Evolutionary conservation across 2,888 invertebrate species (phyloP), one percentile per base, ranked within the genome.

Genomic region (Pristionchus exspectatus): DNA sequence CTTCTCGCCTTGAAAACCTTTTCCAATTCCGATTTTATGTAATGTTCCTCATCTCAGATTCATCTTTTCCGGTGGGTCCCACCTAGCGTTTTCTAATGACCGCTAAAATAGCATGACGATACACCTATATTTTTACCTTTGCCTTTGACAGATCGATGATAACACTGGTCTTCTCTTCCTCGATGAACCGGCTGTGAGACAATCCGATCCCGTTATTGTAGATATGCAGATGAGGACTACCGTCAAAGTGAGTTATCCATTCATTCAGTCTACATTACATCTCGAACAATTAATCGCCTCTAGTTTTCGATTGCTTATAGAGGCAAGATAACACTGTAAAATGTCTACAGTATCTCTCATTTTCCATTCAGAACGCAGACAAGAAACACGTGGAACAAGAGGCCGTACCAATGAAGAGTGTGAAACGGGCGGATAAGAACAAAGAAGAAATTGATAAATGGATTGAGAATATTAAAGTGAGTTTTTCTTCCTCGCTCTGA

Each of bases 151-250:
- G 93, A 92, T 93, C 59, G 95, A 95, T 66, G 95, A 95, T 83
- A 93, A 93, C 87, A 91, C 93, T 50, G 95, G 95, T 0, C 90
- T 95, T 54, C 91, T 92, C 0, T 91, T 92, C 14, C 90, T 95
- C 91, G 99, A 99, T 95, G 99, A 99, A 95, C 99, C 99, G 0
- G 97, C 98, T 72, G 97, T 98, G 0, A 97, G 97, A 93, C 99
- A 99, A 96, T 98, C 98, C 92, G 99, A 98, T 94, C 97, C 98
- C 0, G 97, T 98, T n/a, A 96, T 98, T 69, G 96, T 99, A 1
- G 98, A 98, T 94, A 96, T 99, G 92, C 98, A 98, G 95, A 96
- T 99, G 84, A 96, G 98, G 90, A 96, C 97, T 72, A 96, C 97
- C 89, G 96, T 96, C n/a, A 97, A 97, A 94, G 96, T 89, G 14